phyloP scores from a whole-genome alignment of 2,797 vertebrate species.

The Diceros bicornis region DNA sequence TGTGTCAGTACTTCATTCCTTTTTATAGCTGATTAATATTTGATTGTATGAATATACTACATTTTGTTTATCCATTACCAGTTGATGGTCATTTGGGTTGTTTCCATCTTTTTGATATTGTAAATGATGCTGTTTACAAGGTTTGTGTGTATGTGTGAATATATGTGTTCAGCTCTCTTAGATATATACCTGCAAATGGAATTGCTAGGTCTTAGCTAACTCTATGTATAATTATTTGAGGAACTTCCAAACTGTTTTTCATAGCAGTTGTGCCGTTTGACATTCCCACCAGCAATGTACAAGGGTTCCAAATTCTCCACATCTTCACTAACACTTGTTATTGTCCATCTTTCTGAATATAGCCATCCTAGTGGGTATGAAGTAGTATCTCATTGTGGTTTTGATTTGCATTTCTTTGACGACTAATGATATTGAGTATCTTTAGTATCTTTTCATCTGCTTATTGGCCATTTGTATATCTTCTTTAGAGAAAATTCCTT shows the following conservation, averaged over 20 bases:
- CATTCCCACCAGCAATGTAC: background rate
- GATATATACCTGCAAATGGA: background rate
- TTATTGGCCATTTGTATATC: no score
- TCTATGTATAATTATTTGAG: background rate
- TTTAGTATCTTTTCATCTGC: no score
- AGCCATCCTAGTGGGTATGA: background rate
- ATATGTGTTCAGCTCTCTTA: no score
- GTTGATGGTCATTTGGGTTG: background rate
- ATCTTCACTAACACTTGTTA: background rate
- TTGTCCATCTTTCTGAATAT: background rate
- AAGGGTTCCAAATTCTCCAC: background rate
- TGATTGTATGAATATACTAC: background rate
- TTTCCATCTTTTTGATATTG: background rate
- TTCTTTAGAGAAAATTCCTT: no score
- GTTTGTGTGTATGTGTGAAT: no score
- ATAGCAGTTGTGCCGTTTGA: background rate
- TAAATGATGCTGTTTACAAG: no score
- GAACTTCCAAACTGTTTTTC: background rate
- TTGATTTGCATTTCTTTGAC: background rate
- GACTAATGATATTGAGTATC: no score
- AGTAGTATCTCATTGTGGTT: background rate
- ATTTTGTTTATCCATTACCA: background rate
- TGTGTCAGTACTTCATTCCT: background rate
- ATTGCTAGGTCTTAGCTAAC: background rate
- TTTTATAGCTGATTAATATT: background rate